These are phyloP conservation scores for Malaclemys terrapin DNA, from an alignment of 2,113 vertebrate species.

Conservation along the genomic window DNA sequence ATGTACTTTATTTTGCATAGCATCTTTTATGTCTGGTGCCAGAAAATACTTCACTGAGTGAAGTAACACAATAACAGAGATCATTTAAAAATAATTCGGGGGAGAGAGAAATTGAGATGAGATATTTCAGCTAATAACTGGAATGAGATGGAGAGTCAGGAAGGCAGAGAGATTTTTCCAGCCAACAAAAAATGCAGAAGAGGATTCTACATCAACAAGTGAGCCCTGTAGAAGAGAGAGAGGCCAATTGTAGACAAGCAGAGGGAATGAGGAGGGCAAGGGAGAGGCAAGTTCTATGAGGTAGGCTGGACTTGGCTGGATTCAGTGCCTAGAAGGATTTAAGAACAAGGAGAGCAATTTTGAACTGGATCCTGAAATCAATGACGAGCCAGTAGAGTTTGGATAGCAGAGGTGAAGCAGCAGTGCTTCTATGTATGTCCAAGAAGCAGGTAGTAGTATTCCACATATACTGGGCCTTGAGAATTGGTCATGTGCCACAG, in stretches of 20 bases:
- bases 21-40: neutral
- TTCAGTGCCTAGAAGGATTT: neutral
- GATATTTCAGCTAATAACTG: neutral
- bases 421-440: neutral
- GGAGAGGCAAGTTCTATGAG: neutral
- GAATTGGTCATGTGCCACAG: neutral
- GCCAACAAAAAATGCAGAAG: rapidly evolving
- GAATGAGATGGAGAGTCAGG: rapidly evolving
- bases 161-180: neutral
- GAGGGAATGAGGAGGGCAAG: neutral
- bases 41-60: neutral
- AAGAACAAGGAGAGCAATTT: neutral
- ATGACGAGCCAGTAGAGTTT: neutral
- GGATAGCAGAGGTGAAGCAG: neutral
- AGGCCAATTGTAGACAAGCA: neutral
- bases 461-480: neutral
- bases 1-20: neutral
- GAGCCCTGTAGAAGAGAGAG: neutral
- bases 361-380: neutral
- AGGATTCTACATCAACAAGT: neutral
- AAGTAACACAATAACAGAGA: rapidly evolving
- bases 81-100: neutral
- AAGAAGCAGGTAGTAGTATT: rapidly evolving
- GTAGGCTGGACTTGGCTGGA: neutral
- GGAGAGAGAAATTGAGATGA: neutral